These are phyloP conservation scores for Anguilla anguilla DNA, from an alignment of 2,797 vertebrate species.

Conservation along the genomic window DNA sequence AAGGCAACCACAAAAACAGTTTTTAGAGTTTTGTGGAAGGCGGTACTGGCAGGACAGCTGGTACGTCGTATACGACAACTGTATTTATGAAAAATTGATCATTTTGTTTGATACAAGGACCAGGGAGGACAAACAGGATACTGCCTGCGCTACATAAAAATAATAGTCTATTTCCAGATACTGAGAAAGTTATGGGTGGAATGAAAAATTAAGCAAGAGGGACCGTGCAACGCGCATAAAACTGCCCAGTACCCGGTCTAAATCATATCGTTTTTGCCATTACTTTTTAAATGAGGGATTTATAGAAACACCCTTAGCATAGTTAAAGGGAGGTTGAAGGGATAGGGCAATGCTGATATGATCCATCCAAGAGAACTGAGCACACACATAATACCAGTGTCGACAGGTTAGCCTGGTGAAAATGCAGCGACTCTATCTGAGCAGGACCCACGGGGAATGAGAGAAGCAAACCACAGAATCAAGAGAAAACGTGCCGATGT, in stretches of 20 bases:
- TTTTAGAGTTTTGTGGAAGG: background rate
- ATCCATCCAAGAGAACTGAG: background rate
- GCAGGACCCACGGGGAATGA: background rate
- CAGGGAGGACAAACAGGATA: background rate
- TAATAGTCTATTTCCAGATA: background rate
- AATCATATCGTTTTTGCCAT: background rate
- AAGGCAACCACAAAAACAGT: background rate
- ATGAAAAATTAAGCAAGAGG: background rate
- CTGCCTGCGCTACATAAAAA: background rate
- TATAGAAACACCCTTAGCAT: conserved; percentile 6
- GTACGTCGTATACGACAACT: background rate
- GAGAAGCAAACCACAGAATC: background rate
- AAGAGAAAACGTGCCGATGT: too few species aligned
- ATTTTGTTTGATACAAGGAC: background rate
- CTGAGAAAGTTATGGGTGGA: background rate
- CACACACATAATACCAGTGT: background rate
- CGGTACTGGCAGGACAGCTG: background rate
- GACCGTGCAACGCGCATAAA: background rate
- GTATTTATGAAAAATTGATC: background rate
- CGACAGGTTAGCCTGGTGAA: background rate
- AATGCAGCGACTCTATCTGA: background rate
- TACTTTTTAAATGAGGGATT: background rate
- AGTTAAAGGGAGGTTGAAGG: background rate
- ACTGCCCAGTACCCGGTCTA: background rate
- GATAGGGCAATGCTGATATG: background rate